Conservation (phyloP, 2,797 vertebrate genomes). For the Myioborus miniatus region DNA sequence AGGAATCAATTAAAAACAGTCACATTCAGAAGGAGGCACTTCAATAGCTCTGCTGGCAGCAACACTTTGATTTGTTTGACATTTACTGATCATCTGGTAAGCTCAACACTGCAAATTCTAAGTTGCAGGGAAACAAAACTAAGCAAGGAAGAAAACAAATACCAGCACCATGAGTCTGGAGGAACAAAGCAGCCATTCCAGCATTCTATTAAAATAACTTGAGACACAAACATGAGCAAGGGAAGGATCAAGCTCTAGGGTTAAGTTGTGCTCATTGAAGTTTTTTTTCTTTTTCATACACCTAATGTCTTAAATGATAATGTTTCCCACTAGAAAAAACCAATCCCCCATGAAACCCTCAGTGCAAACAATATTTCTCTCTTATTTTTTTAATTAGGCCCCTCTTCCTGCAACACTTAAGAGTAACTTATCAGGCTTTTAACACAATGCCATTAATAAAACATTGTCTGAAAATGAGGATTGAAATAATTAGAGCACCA, state of each 20-base stretch:
- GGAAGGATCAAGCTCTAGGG: not conserved
- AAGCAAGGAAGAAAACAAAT: not conserved
- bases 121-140: slow-evolving; percentile 4
- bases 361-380: not conserved
- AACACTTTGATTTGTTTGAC: slow-evolving; percentile 41
- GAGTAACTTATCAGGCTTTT: slow-evolving; percentile 46
- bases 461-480: slow-evolving; percentile 41
- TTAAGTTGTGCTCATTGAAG: not conserved
- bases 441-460: slow-evolving; percentile 45
- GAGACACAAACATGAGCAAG: not conserved
- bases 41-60: slow-evolving; percentile 39
- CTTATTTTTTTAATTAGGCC: not conserved
- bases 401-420: slow-evolving; percentile 29
- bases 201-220: not conserved
- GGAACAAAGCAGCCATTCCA: not conserved
- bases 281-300: not conserved
- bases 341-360: not conserved
- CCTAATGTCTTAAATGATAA: not conserved
- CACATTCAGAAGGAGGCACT: not conserved
- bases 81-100: slow-evolving; percentile 46
- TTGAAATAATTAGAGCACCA: slow-evolving; percentile 56
- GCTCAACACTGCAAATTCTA: not conserved
- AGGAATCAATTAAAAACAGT: slow-evolving; percentile 1
- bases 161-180: not conserved
- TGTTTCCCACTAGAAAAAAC: not conserved